Evolutionary conservation across 2,113 vertebrate species (phyloP).

Genomic region (Felis catus): DNA sequence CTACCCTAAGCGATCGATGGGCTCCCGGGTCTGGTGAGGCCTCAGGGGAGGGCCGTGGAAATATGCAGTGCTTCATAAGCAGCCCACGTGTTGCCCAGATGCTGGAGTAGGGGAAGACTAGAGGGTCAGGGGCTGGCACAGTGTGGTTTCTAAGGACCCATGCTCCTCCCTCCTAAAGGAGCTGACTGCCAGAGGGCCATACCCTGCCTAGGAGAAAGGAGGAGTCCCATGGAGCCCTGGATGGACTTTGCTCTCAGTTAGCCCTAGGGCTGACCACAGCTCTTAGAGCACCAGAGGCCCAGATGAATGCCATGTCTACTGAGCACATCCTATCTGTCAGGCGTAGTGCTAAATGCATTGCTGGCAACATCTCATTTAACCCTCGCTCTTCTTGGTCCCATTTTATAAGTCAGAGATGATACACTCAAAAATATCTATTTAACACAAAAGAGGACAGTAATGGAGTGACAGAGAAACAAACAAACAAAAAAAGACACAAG

Average conservation of each 20-base stretch:
- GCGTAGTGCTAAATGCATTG: neutral
- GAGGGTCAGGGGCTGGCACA: neutral
- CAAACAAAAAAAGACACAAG: neutral
- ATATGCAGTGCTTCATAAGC: neutral
- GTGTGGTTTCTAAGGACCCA: neutral
- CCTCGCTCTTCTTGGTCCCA: neutral
- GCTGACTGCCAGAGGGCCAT: neutral
- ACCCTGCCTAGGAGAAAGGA: neutral
- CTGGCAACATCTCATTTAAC: neutral
- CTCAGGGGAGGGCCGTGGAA: neutral
- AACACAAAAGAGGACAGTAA: neutral
- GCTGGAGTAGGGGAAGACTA: neutral
- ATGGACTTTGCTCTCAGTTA: neutral
- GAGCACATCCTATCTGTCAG: neutral
- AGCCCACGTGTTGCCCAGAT: neutral
- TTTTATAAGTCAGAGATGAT: neutral
- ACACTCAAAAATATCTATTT: neutral
- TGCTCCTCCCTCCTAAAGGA: neutral
- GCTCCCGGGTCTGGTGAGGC: neutral
- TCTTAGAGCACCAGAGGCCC: neutral
- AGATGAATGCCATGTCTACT: neutral
- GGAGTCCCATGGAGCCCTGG: neutral
- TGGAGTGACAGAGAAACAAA: neutral
- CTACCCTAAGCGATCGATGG: neutral
- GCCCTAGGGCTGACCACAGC: neutral